A percentile compares a stretch with the other conserved stretches of the same genome.
These are phyloP conservation scores for Poeciliopsis retropinna DNA, from an alignment of 2,113 vertebrate species.

Conservation along the genomic window DNA sequence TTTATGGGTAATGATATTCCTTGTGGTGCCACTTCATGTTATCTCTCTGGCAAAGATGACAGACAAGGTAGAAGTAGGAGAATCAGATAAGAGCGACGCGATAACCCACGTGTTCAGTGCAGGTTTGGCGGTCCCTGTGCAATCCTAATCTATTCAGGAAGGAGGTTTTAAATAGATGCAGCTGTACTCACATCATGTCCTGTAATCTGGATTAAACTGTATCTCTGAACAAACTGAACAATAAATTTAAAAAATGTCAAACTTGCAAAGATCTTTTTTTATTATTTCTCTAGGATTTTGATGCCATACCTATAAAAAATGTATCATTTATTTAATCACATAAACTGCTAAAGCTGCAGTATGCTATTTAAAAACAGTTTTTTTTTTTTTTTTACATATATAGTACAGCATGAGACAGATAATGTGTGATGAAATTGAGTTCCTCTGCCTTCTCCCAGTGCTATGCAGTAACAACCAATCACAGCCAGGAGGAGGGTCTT, in stretches of 20 bases:
- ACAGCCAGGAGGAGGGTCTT: too few species aligned
- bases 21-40: slow-evolving; percentile 70
- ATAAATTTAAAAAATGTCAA: neutral
- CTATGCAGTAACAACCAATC: too few species aligned
- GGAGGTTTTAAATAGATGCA: slow-evolving; percentile 16
- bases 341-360: too few species aligned
- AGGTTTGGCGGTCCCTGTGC: slow-evolving; percentile 24
- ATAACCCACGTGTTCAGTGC: slow-evolving; percentile 33
- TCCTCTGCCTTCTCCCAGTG: too few species aligned
- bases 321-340: too few species aligned
- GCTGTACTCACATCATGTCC: neutral
- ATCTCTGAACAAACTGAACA: neutral
- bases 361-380: too few species aligned
- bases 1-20: slow-evolving; percentile 67
- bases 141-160: slow-evolving; percentile 6
- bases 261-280: neutral
- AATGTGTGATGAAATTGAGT: too few species aligned
- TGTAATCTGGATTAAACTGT: neutral
- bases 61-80: slow-evolving; percentile 17
- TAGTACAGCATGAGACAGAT: too few species aligned
- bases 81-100: slow-evolving; percentile 40
- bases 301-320: too few species aligned
- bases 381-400: too few species aligned
- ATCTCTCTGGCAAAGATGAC: slow-evolving; percentile 38
- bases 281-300: neutral